Percentiles rank a stretch among this genome's conserved stretches.
Conservation (phyloP, 2,888 invertebrate genomes). For the Tetramorium bicarinatum region DNA sequence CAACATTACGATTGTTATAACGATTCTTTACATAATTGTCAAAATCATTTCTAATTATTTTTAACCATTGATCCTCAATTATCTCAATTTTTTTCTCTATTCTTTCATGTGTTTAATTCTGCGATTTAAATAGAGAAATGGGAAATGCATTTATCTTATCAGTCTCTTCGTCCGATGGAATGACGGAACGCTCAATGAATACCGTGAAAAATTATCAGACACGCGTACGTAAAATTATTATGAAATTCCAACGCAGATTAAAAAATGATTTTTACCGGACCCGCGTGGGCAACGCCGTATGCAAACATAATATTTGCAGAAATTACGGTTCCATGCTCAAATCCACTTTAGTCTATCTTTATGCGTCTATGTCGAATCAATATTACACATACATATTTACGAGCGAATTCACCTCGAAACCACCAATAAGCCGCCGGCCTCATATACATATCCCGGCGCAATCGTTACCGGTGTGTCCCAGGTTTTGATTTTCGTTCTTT, state of each 20-base stretch:
- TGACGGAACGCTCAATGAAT: constrained; percentile 15
- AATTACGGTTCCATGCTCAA: constrained; percentile 74
- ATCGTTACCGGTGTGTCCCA: constrained; percentile 70
- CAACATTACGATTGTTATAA: background rate
- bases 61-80: background rate
- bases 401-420: constrained; percentile 76
- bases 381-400: constrained; percentile 76
- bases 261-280: constrained; percentile 67
- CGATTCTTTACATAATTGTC: background rate
- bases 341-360: constrained; percentile 78
- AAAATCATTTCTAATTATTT: background rate
- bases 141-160: background rate
- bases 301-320: constrained; percentile 75
- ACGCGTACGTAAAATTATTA: constrained; percentile 56
- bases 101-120: background rate
- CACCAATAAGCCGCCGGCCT: constrained; percentile 76
- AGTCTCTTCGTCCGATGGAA: background rate
- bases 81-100: background rate
- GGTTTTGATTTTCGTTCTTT: constrained; percentile 77
- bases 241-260: constrained; percentile 47
- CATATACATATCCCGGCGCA: constrained; percentile 74
- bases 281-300: constrained; percentile 39
- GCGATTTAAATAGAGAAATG: background rate
- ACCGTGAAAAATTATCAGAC: constrained; percentile 16
- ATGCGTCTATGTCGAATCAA: constrained; percentile 77